Evolutionary conservation across 2,797 vertebrate genomes (phyloP).

Genomic region (Hemibagrus guttatus): DNA sequence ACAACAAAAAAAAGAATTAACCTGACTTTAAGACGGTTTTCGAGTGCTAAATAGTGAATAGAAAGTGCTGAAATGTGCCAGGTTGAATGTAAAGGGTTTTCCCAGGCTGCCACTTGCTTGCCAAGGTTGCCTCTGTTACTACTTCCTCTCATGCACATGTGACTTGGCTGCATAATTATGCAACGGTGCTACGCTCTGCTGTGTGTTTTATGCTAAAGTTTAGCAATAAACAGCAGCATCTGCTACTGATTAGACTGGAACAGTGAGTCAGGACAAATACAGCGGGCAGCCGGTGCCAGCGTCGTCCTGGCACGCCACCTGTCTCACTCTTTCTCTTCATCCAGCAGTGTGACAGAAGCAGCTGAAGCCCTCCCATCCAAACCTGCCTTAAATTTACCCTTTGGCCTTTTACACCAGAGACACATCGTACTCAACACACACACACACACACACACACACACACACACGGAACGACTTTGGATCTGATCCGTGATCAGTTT

Average conservation of each 20-base stretch:
- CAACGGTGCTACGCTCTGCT: not conserved
- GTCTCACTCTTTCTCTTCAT: slow-evolving; percentile 65
- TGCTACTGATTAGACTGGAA: slow-evolving; percentile 49
- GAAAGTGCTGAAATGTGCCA: not conserved
- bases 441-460: not conserved
- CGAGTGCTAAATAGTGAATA: not conserved
- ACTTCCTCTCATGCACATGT: not conserved
- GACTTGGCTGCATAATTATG: slow-evolving; percentile 12
- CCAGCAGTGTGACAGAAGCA: slow-evolving; percentile 81
- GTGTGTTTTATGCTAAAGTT: slow-evolving; percentile 23
- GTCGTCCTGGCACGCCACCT: slow-evolving; percentile 71
- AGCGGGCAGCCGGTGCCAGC: slow-evolving; percentile 68
- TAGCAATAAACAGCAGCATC: slow-evolving; percentile 77
- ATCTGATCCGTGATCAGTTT: not conserved
- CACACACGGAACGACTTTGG: not conserved
- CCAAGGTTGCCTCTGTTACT: not conserved
- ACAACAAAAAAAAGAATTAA: not conserved
- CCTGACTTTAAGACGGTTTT: not conserved
- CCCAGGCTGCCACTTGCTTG: not conserved
- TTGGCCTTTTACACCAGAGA: slow-evolving; percentile 73
- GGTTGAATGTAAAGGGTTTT: not conserved
- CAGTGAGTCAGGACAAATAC: slow-evolving; percentile 67
- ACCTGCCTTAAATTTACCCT: slow-evolving; percentile 67
- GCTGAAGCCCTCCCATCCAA: slow-evolving; percentile 66
- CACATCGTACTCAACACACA: slow-evolving; percentile 49